phyloP scores from a whole-genome alignment of 1,140 invertebrate genomes.

The Macrotrachela quadricornifera region DNA sequence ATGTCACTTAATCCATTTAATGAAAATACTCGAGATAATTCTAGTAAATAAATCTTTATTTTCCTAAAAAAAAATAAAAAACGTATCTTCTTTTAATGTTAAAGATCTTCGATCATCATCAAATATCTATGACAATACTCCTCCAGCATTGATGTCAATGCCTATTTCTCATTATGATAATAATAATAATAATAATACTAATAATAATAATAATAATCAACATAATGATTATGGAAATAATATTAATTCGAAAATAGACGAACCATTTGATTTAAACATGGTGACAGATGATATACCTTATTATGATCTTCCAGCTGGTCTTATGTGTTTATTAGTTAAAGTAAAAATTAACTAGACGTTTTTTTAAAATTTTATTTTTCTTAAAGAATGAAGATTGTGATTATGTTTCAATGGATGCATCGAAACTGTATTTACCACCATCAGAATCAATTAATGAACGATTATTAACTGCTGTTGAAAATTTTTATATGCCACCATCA shows the following conservation, averaged over 20 bases:
- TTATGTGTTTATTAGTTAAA: conserved; percentile 80
- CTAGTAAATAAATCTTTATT: background rate
- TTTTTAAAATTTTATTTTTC: conserved; percentile 8
- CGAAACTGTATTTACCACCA: conserved; percentile 64
- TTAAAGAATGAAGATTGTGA: conserved; percentile 59
- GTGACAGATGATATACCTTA: conserved; percentile 47
- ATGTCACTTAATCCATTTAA: background rate
- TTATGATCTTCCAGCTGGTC: conserved; percentile 76
- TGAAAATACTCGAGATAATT: background rate
- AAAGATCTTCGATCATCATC: conserved; percentile 7
- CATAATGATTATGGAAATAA: no score
- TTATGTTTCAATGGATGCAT: conserved; percentile 69
- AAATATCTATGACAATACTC: background rate
- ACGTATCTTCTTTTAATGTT: conserved; percentile 1
- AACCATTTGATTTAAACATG: no score
- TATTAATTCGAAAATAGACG: no score
- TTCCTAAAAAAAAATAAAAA: conserved; percentile 10
- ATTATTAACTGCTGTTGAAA: conserved; percentile 68
- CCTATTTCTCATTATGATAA: no score
- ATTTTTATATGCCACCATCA: conserved; percentile 73
- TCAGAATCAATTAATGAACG: conserved; percentile 76
- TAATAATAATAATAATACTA: no score
- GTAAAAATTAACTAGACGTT: conserved; percentile 25
- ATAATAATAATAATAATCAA: no score
- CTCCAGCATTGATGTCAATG: conserved; percentile 3